Evolutionary conservation across 2,888 invertebrate species (phyloP).

Genomic region (Aphelenchoides bicaudatus): DNA sequence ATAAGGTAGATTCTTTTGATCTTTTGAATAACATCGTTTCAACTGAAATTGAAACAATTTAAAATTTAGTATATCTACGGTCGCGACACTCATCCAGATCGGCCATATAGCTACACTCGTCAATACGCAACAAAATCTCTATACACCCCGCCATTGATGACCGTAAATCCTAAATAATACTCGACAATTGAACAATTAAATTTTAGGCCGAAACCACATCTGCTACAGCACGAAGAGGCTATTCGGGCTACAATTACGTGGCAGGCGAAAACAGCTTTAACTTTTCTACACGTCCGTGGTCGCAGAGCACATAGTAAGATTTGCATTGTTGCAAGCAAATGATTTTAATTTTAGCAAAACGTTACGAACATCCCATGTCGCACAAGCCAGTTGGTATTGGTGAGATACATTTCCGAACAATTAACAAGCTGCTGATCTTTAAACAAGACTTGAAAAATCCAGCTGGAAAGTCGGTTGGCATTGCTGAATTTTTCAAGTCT

Average conservation of each 20-base stretch:
- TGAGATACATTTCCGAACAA: no score
- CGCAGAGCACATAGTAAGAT: slow-evolving; percentile 41
- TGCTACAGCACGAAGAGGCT: slow-evolving; percentile 41
- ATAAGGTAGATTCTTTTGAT: not conserved
- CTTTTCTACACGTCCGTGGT: slow-evolving; percentile 51
- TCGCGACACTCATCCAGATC: slow-evolving; percentile 48
- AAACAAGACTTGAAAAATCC: no score
- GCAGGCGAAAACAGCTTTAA: slow-evolving; percentile 49
- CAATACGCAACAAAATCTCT: slow-evolving; percentile 39
- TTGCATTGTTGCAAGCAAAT: no score
- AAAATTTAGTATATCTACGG: slow-evolving; percentile 53
- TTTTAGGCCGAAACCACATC: slow-evolving; percentile 17
- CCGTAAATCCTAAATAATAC: no score
- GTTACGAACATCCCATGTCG: slow-evolving; percentile 35
- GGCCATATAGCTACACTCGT: slow-evolving; percentile 53
- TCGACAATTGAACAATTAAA: not conserved
- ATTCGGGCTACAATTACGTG: slow-evolving; percentile 51
- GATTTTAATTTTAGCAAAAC: no score
- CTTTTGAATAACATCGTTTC: not conserved
- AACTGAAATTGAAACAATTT: not conserved
- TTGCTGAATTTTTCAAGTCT: no score
- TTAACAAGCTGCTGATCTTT: no score
- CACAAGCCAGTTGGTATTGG: no score
- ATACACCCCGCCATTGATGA: slow-evolving; percentile 56
- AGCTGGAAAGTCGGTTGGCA: no score